Evolutionary conservation across 2,888 invertebrate species (phyloP), one percentile per base, ranked within the genome.

Genomic region (Euproctis similis): DNA sequence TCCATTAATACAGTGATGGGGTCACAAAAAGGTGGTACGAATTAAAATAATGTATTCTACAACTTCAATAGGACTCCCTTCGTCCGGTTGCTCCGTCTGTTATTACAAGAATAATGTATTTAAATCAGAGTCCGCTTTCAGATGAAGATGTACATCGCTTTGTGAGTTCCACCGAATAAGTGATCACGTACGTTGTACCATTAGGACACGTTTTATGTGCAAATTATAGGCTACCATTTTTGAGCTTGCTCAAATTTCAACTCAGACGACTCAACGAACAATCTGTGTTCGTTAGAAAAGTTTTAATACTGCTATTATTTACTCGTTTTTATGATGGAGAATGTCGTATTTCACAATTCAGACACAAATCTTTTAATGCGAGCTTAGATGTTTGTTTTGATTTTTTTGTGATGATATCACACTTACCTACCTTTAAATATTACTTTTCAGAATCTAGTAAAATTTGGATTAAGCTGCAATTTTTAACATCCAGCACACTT

Each of bases 1-100:
- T 82, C 80, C 82, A 82, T 84, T 82, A 81, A 84, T 81, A 72
- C 74, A 54, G 56, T 68, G 78, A 78, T 71, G 76, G 81, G 81
- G 77, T 81, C 82, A 77, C 80, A 77, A 77, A 80, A 78, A 81
- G 81, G 78, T 81, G 75, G 76, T 76, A 69, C 73, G 68, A 81
- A 81, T 84, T 82, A 81, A 82, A 78, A 82, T 84, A 82, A 82
- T 82, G 75, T 81, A 84, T 84, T 82, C 82, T 80, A 71, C 73
- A 56, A 80, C 74, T 81, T 81, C 77, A 81, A 82, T 82, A 43
- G 73, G 57, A 64, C 65, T 62, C 77, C 82, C 80, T 77, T 59
- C 78, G 81, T 76, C 77, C 82, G 80, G 77, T n/a, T 65, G 33
- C 35, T 32, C 43, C 60, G 59, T n/a, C 65, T 64, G 76, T 76